A percentile compares a stretch with the other conserved stretches of the same genome.
Conservation (phyloP, 2,113 vertebrate species). For the Probosciger aterrimus region DNA sequence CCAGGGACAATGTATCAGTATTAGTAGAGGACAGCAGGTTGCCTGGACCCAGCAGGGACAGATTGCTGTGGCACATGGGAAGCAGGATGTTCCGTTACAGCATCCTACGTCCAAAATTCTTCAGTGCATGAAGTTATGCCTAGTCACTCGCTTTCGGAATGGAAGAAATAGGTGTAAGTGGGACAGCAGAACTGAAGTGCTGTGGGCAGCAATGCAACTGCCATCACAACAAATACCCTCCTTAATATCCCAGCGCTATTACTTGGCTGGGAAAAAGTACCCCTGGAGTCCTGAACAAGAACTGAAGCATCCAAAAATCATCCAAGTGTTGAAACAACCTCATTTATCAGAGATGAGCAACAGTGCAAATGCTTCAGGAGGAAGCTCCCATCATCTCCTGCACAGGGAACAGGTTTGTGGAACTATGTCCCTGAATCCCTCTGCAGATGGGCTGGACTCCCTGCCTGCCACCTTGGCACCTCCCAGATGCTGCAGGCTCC, state of each 20-base stretch:
- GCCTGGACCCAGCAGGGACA: background rate
- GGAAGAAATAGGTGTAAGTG: background rate
- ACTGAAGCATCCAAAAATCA: background rate
- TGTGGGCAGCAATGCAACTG: background rate
- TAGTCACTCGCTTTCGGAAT: background rate
- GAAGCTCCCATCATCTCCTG: background rate
- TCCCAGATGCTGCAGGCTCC: background rate
- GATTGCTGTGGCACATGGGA: background rate
- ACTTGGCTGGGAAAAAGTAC: background rate
- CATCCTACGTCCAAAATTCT: background rate
- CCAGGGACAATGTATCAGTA: background rate
- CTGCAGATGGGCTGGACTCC: rapidly evolving
- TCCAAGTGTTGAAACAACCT: background rate
- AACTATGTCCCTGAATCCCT: background rate
- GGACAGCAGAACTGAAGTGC: background rate
- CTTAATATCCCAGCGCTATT: background rate
- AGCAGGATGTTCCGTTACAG: background rate
- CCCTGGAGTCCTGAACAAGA: background rate
- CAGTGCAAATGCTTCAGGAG: background rate
- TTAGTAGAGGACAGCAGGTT: background rate
- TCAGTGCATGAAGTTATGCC: background rate
- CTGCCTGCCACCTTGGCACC: rapidly evolving
- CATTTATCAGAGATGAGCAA: background rate
- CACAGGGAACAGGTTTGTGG: rapidly evolving
- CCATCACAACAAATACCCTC: background rate